phyloP scores from a whole-genome alignment of 37 sponge, comb jelly and placozoan genomes.

The Crambe crambe region DNA sequence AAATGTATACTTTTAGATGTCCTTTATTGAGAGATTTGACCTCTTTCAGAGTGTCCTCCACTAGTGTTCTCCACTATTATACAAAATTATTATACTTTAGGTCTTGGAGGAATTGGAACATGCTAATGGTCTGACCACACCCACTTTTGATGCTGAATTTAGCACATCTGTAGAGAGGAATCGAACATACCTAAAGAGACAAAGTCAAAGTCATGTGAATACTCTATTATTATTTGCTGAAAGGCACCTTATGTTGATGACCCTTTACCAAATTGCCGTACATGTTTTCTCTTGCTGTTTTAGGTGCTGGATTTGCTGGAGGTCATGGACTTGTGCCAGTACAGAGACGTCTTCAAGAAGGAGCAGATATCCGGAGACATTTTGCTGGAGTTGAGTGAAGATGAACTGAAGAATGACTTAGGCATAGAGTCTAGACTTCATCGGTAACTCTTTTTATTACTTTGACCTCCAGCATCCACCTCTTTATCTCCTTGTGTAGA shows the following conservation, averaged over 20 bases:
- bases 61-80: too few species aligned
- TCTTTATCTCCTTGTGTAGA: too few species aligned
- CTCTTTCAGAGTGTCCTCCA: too few species aligned
- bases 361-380: neutral
- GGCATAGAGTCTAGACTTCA: neutral
- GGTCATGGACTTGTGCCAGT: neutral
- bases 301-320: neutral
- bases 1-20: too few species aligned
- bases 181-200: neutral
- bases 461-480: too few species aligned
- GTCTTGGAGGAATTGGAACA: too few species aligned
- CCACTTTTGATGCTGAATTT: neutral
- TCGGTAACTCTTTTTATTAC: neutral
- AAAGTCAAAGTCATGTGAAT: neutral
- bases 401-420: neutral
- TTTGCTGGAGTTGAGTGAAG: neutral
- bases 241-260: neutral
- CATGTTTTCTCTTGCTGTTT: neutral
- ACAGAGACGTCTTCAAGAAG: neutral
- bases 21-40: too few species aligned
- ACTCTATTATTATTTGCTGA: neutral
- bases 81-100: too few species aligned
- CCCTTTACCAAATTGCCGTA: neutral
- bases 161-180: neutral
- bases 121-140: neutral